Evolutionary conservation across 2,888 invertebrate genomes (phyloP).

Genomic region (Enchytraeus crypticus): DNA sequence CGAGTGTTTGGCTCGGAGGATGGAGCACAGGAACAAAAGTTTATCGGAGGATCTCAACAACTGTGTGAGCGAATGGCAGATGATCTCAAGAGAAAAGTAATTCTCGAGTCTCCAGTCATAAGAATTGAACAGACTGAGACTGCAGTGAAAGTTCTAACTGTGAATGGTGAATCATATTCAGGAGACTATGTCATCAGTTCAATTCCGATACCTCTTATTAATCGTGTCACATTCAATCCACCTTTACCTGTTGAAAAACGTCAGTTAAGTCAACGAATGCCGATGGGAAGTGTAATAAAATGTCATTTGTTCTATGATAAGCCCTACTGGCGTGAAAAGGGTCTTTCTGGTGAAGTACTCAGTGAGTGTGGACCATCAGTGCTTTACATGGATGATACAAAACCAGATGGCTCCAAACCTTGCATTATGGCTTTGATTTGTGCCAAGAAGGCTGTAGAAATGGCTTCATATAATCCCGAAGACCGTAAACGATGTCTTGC

Average conservation of each 20-base stretch:
- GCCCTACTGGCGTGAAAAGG: slow-evolving; percentile 47
- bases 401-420: slow-evolving; percentile 39
- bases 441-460: slow-evolving; percentile 33
- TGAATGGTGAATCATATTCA: slow-evolving; percentile 28
- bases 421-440: slow-evolving; percentile 46
- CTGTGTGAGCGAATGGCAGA: slow-evolving; percentile 4
- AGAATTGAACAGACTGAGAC: slow-evolving; percentile 36
- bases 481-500: background rate
- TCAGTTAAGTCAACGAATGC: slow-evolving; percentile 35
- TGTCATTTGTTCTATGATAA: slow-evolving; percentile 47
- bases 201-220: slow-evolving; percentile 42
- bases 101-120: background rate
- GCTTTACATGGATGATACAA: slow-evolving; percentile 43
- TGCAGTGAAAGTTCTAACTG: slow-evolving; percentile 33
- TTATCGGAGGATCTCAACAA: slow-evolving; percentile 49
- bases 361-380: slow-evolving; percentile 33
- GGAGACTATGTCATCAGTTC: slow-evolving; percentile 42
- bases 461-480: slow-evolving; percentile 4
- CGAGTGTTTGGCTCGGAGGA: slow-evolving; percentile 31
- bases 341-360: slow-evolving; percentile 39
- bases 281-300: slow-evolving; percentile 50
- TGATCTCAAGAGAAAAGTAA: background rate
- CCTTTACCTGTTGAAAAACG: slow-evolving; percentile 38
- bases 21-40: slow-evolving; percentile 43
- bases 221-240: slow-evolving; percentile 44